phyloP scores from a whole-genome alignment of 1,140 invertebrate species.

The Drosophila prosaltans region DNA sequence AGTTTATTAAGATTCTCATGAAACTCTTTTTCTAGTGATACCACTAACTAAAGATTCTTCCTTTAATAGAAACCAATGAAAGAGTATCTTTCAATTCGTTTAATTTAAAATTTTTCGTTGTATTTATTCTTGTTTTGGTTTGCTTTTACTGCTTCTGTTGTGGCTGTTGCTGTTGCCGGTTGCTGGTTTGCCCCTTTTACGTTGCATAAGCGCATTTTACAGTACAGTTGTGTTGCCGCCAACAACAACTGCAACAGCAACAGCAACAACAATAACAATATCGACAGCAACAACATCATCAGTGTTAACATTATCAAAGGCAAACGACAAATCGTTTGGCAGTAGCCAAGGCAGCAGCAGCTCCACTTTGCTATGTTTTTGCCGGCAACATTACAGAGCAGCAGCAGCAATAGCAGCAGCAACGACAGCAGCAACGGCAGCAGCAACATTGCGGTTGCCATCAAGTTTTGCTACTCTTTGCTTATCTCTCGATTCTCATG shows the following conservation, averaged over 20 bases:
- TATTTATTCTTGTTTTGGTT: conserved; percentile 13
- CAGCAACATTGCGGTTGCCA: conserved; percentile 51
- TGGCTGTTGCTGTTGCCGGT: conserved; percentile 17
- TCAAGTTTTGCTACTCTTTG: conserved; percentile 60
- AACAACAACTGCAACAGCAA: conserved; percentile 12
- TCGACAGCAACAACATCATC: conserved; percentile 41
- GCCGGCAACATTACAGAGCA: conserved; percentile 27
- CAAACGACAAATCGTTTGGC: conserved; percentile 58
- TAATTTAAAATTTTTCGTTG: background rate
- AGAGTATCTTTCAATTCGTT: conserved; percentile 7
- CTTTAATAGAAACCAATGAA: background rate
- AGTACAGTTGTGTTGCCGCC: conserved; percentile 51
- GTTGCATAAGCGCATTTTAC: conserved; percentile 51
- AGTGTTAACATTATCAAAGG: conserved; percentile 55
- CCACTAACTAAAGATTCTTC: too few species aligned
- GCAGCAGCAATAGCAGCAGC: conserved; percentile 7
- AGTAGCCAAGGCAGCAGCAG: conserved; percentile 26
- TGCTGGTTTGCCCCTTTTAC: conserved; percentile 19
- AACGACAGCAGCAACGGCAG: conserved; percentile 11
- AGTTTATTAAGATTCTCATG: too few species aligned
- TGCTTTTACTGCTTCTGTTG: conserved; percentile 24
- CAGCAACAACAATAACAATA: conserved; percentile 16
- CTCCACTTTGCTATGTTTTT: conserved; percentile 17
- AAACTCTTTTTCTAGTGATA: too few species aligned
- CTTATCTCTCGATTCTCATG: conserved; percentile 52